These are phyloP conservation scores for Tetragonula carbonaria DNA, from an alignment of 2,888 invertebrate genomes.

Conservation along the genomic window DNA sequence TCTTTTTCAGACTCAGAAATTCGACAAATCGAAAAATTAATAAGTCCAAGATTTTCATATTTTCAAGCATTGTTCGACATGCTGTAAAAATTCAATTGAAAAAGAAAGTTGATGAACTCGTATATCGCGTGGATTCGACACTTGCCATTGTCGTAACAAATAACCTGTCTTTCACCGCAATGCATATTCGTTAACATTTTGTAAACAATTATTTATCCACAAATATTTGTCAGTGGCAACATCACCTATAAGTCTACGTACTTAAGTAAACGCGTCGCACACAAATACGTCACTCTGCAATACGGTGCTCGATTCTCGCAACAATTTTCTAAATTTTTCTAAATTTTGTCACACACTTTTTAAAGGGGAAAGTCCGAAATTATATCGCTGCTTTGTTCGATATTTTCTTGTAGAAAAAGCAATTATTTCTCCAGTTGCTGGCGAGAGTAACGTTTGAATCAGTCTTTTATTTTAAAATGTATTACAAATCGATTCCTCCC, in stretches of 20 bases:
- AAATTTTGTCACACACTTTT: background rate
- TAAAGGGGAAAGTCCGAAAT: background rate
- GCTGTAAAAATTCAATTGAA: no score
- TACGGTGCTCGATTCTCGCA: background rate
- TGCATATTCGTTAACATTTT: constrained; percentile 17
- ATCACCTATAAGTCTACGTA: constrained; percentile 4
- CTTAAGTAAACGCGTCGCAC: constrained; percentile 39
- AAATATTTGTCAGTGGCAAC: constrained; percentile 38
- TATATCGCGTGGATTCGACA: background rate
- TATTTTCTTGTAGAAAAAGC: no score
- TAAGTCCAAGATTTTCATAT: background rate
- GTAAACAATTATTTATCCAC: constrained; percentile 41
- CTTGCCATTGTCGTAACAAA: constrained; percentile 5
- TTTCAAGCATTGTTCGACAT: no score
- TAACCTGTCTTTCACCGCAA: background rate
- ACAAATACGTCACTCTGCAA: constrained; percentile 18
- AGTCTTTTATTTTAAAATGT: background rate
- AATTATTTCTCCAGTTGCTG: no score
- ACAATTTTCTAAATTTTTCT: no score
- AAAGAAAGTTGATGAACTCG: background rate
- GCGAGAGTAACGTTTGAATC: constrained; percentile 10
- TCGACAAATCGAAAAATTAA: background rate
- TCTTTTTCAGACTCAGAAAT: no score
- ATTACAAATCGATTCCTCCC: constrained; percentile 5
- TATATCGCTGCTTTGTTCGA: background rate